Evolutionary conservation across 2,113 vertebrate species (phyloP).

Genomic region (Brachyhypopomus occidentalis): DNA sequence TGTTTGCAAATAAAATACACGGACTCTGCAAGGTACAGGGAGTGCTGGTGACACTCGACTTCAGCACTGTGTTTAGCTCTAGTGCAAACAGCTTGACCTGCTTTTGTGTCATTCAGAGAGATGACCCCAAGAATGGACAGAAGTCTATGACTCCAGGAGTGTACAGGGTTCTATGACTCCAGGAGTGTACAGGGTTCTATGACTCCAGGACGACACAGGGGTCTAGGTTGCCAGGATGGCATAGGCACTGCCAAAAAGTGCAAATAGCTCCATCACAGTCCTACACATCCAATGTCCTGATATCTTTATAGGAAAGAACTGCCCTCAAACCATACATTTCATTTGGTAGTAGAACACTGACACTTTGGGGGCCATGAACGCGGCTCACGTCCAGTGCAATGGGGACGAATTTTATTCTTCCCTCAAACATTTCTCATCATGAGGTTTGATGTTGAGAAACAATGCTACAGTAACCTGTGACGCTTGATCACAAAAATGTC

Average conservation of each 20-base stretch:
- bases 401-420: background rate
- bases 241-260: conserved; percentile 34
- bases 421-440: background rate
- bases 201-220: too few species aligned
- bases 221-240: conserved; percentile 39
- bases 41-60: conserved; percentile 43
- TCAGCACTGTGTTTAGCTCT: conserved; percentile 54
- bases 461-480: background rate
- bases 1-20: conserved; percentile 55
- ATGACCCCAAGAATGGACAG: conserved; percentile 34
- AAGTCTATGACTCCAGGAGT: too few species aligned
- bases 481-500: background rate
- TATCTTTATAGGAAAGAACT: conserved; percentile 2
- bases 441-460: too few species aligned
- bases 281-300: conserved; percentile 25
- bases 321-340: background rate
- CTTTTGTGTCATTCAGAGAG: conserved; percentile 27
- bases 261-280: conserved; percentile 17
- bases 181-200: too few species aligned
- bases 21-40: conserved; percentile 47
- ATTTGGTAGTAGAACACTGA: background rate
- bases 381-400: too few species aligned
- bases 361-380: too few species aligned
- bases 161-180: too few species aligned
- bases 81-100: conserved; percentile 15